Conservation (phyloP, 2,113 vertebrate species). For the Panthera tigris region DNA sequence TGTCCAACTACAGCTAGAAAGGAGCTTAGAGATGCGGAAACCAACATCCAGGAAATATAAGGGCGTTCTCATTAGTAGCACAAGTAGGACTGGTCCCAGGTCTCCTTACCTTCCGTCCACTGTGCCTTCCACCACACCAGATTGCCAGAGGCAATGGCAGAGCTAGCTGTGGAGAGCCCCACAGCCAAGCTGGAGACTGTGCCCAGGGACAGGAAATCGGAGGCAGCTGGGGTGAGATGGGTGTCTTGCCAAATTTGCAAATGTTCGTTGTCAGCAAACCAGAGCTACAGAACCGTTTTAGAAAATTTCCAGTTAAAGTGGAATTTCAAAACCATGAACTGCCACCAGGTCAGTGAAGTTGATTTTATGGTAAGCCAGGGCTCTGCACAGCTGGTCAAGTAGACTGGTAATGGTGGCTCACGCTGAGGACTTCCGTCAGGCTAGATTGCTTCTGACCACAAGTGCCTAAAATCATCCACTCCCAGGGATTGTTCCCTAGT, state of each 20-base stretch:
- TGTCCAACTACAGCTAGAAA: not conserved
- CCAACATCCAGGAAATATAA: not conserved
- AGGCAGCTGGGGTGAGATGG: conserved; percentile 44
- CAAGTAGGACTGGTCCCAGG: not conserved
- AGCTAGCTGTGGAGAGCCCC: not conserved
- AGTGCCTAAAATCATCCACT: not conserved
- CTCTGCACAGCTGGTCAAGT: not conserved
- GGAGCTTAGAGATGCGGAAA: not conserved
- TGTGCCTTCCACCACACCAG: not conserved
- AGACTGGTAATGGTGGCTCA: not conserved
- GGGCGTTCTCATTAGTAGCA: conserved; percentile 34
- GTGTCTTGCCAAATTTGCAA: conserved; percentile 53
- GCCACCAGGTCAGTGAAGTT: not conserved
- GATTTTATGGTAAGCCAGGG: conserved; percentile 37
- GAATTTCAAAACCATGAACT: conserved; percentile 52
- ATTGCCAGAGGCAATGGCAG: not conserved
- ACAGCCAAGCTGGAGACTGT: not conserved
- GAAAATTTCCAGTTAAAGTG: conserved; percentile 65
- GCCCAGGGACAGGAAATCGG: conserved; percentile 16
- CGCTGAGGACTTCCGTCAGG: not conserved
- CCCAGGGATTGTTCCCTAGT: not conserved
- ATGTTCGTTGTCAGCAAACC: conserved; percentile 62
- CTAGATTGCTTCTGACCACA: not conserved
- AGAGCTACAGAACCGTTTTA: conserved; percentile 52
- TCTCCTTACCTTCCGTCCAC: not conserved